These are phyloP conservation scores for Phalanger gymnotis DNA, from an alignment of 2,797 vertebrate species.

Conservation along the genomic window DNA sequence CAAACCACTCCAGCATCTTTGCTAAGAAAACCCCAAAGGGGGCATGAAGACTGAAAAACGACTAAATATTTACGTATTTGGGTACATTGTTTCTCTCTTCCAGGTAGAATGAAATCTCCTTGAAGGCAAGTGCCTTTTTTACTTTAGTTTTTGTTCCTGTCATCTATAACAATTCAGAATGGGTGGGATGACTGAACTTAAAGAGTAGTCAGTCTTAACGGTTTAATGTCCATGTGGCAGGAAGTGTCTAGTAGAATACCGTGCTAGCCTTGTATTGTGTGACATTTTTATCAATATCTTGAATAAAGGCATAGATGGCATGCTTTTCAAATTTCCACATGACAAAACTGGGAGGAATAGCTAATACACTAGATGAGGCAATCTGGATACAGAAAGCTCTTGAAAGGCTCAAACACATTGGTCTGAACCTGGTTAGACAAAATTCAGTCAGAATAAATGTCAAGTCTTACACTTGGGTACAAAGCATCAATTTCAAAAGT, in stretches of 20 bases:
- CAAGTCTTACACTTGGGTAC: background rate
- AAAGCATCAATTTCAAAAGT: background rate
- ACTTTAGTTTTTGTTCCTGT: background rate
- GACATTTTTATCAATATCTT: background rate
- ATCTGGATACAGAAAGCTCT: background rate
- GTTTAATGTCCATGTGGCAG: background rate
- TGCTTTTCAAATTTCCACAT: background rate
- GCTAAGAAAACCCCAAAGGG: background rate
- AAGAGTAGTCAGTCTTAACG: background rate
- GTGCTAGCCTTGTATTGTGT: background rate
- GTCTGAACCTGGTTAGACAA: background rate
- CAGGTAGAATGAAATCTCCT: background rate
- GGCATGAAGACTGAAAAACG: background rate
- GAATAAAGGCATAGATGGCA: background rate
- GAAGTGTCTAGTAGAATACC: background rate
- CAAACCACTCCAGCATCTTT: background rate
- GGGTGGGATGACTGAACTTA: background rate
- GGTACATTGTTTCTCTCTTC: background rate
- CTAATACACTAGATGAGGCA: background rate
- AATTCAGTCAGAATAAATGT: background rate
- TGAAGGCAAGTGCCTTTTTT: background rate
- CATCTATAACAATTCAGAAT: background rate
- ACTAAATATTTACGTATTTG: background rate
- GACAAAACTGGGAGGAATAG: background rate
- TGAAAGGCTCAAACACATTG: background rate